Percentiles rank a stretch among this genome's conserved stretches.
Evolutionary conservation across 2,888 invertebrate genomes (phyloP).

Genomic region (Andricus curvator): DNA sequence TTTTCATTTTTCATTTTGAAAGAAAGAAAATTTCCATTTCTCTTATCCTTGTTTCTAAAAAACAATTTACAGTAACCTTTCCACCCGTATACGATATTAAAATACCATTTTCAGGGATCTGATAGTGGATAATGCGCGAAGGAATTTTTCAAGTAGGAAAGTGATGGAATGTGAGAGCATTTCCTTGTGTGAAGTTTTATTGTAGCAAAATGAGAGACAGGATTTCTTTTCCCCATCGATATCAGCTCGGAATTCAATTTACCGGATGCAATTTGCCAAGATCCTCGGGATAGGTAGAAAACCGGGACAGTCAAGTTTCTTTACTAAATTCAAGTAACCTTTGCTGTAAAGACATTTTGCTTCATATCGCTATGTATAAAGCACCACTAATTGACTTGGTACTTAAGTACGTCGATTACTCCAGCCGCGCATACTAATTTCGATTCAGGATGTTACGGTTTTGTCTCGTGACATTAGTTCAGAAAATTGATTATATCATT

Average conservation of each 20-base stretch:
- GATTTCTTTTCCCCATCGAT: conserved; percentile 5
- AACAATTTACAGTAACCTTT: not conserved
- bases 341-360: not conserved
- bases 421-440: not conserved
- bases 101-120: not conserved
- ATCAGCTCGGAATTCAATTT: conserved; percentile 36
- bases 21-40: too few species aligned
- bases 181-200: not conserved
- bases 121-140: not conserved
- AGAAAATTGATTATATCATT: not conserved
- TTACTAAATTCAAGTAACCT: not conserved
- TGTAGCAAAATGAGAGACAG: not conserved
- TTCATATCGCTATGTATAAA: not conserved
- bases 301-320: not conserved
- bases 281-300: not conserved
- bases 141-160: not conserved
- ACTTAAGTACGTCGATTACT: not conserved
- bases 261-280: conserved; percentile 27
- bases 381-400: not conserved
- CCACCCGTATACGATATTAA: not conserved
- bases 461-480: not conserved
- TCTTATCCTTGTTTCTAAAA: too few species aligned
- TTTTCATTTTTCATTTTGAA: too few species aligned
- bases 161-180: not conserved
- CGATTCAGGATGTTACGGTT: not conserved